Evolutionary conservation across 2,797 vertebrate species (phyloP).

Genomic region (Halcyon chelicuti): DNA sequence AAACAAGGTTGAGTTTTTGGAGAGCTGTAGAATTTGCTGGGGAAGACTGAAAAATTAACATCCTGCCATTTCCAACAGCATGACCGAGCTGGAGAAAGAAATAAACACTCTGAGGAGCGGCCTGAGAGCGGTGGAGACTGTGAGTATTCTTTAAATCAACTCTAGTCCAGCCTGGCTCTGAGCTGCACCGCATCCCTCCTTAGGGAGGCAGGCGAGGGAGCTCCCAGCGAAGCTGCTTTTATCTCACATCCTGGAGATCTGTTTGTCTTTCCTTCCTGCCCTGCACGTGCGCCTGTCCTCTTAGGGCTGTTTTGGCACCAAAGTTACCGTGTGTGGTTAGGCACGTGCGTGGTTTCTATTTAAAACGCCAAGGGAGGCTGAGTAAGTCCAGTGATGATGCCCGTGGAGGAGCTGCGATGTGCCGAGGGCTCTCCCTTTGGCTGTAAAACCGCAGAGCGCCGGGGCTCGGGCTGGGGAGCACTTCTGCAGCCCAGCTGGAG

Average conservation of each 20-base stretch:
- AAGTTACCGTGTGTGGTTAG: background rate
- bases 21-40: background rate
- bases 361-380: background rate
- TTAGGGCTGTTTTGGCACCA: background rate
- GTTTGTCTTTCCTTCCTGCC: conserved; percentile 50
- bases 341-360: background rate
- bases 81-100: conserved; percentile 98
- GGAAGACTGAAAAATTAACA: conserved; percentile 58
- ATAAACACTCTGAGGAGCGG: conserved; percentile 92
- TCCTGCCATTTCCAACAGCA: conserved; percentile 82
- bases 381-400: background rate
- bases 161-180: background rate
- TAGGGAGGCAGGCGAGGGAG: conserved; percentile 2
- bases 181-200: background rate
- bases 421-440: background rate
- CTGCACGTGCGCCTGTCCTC: conserved; percentile 5
- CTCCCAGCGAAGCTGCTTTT: conserved; percentile 19
- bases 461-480: background rate
- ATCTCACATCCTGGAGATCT: conserved; percentile 48
- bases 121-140: conserved; percentile 92
- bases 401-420: background rate
- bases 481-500: background rate
- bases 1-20: fast-evolving
- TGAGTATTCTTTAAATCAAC: conserved; percentile 81
- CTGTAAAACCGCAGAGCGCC: background rate